Evolutionary conservation across 2,888 invertebrate genomes (phyloP).

Genomic region (Cataglyphis albicans): DNA sequence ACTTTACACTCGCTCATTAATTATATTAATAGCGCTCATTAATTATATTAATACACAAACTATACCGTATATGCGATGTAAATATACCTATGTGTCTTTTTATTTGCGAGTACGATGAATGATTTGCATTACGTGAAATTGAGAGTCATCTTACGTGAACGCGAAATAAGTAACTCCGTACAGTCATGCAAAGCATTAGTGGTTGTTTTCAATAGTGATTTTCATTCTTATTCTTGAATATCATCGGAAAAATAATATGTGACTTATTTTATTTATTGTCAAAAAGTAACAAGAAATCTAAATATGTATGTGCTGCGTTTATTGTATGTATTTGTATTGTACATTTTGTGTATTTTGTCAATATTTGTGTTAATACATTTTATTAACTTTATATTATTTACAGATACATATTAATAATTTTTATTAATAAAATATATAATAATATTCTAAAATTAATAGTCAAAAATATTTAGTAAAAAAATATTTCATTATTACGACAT

Average conservation of each 20-base stretch:
- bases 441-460: constrained; percentile 7
- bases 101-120: constrained; percentile 20
- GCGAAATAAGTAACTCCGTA: neutral
- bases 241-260: neutral
- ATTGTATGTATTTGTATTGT: neutral
- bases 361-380: neutral
- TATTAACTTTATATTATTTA: neutral
- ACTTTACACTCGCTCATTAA: neutral
- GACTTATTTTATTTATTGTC: neutral
- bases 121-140: constrained; percentile 39
- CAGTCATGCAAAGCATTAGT: neutral
- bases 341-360: neutral
- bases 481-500: neutral
- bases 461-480: neutral
- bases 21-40: neutral
- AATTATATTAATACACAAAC: constrained; percentile 29
- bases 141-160: constrained; percentile 42
- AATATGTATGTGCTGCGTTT: neutral
- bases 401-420: neutral
- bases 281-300: neutral
- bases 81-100: constrained; percentile 29
- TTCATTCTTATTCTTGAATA: neutral
- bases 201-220: neutral
- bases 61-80: neutral
- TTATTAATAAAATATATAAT: neutral